Percentiles rank a stretch among this genome's conserved stretches.
Evolutionary conservation across 2,797 vertebrate species (phyloP).

Genomic region (Hylomyscus alleni): DNA sequence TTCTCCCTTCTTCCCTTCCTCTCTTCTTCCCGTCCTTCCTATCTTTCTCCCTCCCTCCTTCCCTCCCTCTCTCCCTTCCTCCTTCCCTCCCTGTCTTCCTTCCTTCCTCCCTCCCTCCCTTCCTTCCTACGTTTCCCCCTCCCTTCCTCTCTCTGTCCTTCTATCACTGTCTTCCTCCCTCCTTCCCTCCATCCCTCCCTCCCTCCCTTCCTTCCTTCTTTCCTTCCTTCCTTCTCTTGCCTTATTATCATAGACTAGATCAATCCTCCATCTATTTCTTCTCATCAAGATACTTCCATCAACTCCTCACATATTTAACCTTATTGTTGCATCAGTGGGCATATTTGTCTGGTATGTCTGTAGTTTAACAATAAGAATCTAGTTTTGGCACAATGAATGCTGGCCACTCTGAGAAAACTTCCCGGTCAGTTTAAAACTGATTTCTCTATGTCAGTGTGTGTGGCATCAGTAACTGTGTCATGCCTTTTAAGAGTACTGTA

Average conservation of each 20-base stretch:
- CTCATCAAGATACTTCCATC: background rate
- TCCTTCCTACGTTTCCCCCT: too few species aligned
- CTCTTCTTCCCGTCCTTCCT: too few species aligned
- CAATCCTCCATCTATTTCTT: background rate
- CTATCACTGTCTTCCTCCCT: rapidly evolving
- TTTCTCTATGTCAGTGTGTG: background rate
- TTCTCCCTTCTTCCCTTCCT: too few species aligned
- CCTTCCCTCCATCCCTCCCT: too few species aligned
- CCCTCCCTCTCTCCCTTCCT: too few species aligned
- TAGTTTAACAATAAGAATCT: background rate
- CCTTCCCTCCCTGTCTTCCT: background rate
- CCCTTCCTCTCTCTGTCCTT: too few species aligned
- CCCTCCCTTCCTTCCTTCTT: too few species aligned
- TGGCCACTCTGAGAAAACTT: background rate
- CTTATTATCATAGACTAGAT: background rate
- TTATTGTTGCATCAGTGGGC: background rate
- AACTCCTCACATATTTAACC: background rate
- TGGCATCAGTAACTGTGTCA: background rate
- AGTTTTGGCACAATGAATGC: background rate
- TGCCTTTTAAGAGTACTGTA: background rate
- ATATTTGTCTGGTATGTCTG: background rate
- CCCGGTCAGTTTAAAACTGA: background rate
- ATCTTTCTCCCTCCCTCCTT: rapidly evolving
- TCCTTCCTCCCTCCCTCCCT: background rate
- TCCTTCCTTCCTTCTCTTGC: background rate